These are phyloP conservation scores for Eumaeus atala DNA, from an alignment of 1,140 invertebrate species.

Conservation along the genomic window DNA sequence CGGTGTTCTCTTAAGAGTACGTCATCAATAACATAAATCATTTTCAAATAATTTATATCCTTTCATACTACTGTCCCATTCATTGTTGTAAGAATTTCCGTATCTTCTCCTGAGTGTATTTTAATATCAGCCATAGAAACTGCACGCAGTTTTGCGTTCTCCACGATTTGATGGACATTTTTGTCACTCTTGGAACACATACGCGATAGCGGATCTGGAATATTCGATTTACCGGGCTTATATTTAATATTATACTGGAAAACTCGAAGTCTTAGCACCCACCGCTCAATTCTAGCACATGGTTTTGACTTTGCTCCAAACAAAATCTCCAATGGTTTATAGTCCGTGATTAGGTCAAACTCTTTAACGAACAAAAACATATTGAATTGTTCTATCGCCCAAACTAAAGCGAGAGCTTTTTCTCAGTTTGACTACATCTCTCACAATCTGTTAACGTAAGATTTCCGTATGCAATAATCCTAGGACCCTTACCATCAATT, in stretches of 20 bases:
- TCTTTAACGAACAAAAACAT: slow-evolving; percentile 26
- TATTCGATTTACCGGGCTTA: slow-evolving; percentile 25
- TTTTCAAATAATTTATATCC: background rate
- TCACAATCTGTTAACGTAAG: too few species aligned
- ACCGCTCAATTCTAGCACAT: slow-evolving; percentile 26
- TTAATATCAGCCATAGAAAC: background rate
- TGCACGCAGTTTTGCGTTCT: background rate
- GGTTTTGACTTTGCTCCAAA: slow-evolving; percentile 27
- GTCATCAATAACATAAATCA: slow-evolving; percentile 17
- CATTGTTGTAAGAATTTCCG: background rate
- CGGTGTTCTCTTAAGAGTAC: slow-evolving; percentile 31
- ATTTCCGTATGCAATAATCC: slow-evolving; percentile 2
- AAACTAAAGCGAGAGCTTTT: too few species aligned
- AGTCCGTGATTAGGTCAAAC: slow-evolving; percentile 27
- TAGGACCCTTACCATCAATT: slow-evolving; percentile 16
- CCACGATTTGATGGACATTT: slow-evolving; percentile 11
- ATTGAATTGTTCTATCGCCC: slow-evolving; percentile 12
- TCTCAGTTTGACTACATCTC: too few species aligned
- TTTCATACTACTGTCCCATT: background rate
- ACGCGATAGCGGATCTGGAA: slow-evolving; percentile 27
- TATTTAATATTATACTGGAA: slow-evolving; percentile 24
- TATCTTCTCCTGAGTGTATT: background rate
- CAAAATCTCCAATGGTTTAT: slow-evolving; percentile 26
- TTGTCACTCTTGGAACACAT: slow-evolving; percentile 17
- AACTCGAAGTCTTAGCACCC: slow-evolving; percentile 19